phyloP scores from a whole-genome alignment of 1,140 invertebrate species.

The Gonatopus flavifemur region DNA sequence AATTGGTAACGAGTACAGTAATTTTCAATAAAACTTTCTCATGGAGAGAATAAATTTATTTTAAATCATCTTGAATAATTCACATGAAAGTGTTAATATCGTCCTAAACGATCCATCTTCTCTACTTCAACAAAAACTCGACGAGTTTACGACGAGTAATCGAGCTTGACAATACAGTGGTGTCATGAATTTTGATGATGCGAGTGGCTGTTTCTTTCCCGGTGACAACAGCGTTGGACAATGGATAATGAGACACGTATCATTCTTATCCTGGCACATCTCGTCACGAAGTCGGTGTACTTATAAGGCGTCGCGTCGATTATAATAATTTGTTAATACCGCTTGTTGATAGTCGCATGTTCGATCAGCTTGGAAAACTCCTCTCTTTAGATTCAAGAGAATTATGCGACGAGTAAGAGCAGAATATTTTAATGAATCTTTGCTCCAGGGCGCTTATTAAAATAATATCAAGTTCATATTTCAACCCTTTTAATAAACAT shows the following conservation, averaged over 20 bases:
- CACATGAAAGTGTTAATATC: too few relatives aligned
- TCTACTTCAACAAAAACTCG: too few relatives aligned
- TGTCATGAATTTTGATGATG: conserved; percentile 34
- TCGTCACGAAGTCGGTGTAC: conserved; percentile 31
- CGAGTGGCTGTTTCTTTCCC: background rate
- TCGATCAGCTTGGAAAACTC: conserved; percentile 16
- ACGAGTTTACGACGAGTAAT: too few relatives aligned
- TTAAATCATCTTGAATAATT: too few relatives aligned
- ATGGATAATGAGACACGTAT: conserved; percentile 37
- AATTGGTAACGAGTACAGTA: too few relatives aligned
- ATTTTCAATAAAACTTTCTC: too few relatives aligned
- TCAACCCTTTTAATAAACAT: conserved; percentile 4
- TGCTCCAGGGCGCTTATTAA: background rate
- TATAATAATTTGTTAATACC: conserved; percentile 36
- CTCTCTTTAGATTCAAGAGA: conserved; percentile 5
- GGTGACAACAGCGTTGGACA: background rate
- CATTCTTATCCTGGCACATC: conserved; percentile 37
- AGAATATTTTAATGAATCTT: too few relatives aligned
- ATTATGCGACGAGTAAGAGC: too few relatives aligned
- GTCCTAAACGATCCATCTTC: too few relatives aligned
- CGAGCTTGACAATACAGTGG: conserved; percentile 12
- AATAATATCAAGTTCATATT: conserved; percentile 11
- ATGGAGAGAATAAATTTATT: too few relatives aligned
- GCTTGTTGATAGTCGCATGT: conserved; percentile 19
- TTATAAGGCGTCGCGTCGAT: conserved; percentile 31